Evolutionary conservation across 2,888 invertebrate species (phyloP).

Genomic region (Boloria euphrosyne): DNA sequence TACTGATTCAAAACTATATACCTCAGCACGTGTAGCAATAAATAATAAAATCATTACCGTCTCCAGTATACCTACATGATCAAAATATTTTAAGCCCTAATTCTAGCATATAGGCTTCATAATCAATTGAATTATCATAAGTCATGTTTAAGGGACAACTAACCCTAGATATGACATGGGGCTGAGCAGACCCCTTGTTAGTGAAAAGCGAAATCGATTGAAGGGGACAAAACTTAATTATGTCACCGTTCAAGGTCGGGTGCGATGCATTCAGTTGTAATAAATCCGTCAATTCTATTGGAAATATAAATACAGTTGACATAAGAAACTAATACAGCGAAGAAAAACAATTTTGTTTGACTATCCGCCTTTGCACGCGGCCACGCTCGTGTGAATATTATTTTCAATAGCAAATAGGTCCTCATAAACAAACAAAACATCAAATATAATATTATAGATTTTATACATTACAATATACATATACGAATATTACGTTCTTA

Average conservation of each 20-base stretch:
- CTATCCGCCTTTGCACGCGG: no score
- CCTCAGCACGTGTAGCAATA: conserved; percentile 14
- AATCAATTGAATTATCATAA: conserved; percentile 25
- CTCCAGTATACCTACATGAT: neutral
- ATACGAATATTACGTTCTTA: no score
- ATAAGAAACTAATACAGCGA: neutral
- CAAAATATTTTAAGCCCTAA: neutral
- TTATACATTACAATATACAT: no score
- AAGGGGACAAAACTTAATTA: conserved; percentile 67
- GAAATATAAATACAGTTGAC: conserved; percentile 21
- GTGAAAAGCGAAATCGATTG: conserved; percentile 66
- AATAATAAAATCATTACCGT: conserved; percentile 14
- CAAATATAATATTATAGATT: no score
- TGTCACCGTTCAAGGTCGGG: conserved; percentile 71
- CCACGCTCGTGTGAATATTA: no score
- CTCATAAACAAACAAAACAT: no score
- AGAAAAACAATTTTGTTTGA: neutral
- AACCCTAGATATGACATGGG: conserved; percentile 55
- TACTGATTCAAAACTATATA: conserved; percentile 1
- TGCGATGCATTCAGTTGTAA: conserved; percentile 41
- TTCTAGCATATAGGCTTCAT: conserved; percentile 5
- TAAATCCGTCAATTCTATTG: conserved; percentile 30
- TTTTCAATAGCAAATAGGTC: no score
- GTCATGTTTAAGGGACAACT: conserved; percentile 32
- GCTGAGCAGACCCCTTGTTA: conserved; percentile 59